Evolutionary conservation across 2,888 invertebrate genomes (phyloP), one percentile per base, ranked within the genome.

Genomic region (Cactoblastis cactorum): DNA sequence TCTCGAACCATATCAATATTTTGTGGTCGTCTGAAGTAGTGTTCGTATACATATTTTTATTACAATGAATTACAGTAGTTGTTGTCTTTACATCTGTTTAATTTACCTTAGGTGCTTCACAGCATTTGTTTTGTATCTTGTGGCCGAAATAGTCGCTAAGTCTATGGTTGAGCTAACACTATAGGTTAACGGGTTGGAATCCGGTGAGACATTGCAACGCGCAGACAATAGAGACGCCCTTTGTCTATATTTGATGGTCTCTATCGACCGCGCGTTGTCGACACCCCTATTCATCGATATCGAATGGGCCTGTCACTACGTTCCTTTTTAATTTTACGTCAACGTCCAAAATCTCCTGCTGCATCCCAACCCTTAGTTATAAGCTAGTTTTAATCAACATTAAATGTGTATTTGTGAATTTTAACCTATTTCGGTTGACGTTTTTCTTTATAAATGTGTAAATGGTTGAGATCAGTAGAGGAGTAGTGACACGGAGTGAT

Each of bases 381-480:
- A 85, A 87, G 83, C 67, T 87, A 86, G 84, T 53, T 69, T 74
- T 82, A 86, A 77, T 83, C 84, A 83, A 84, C 86, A 87, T 86
- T 82, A 84, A 87, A 87, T 85, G 87, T 89, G 89, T 89, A 89
- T 81, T 87, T 89, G 89, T 89, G 88, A 86, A 86, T 88, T 86
- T 76, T 77, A 81, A 82, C 80, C 76, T 75, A 81, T 82, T 87
- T 87, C 77, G 84, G 84, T 87, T 86, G 80, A 83, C 77, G 80
- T 86, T 88, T 86, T 88, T 83, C 80, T 85, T 86, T 87, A 68
- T 77, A 77, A 80, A 80, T 77, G 87, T 86, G 86, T 86, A 88
- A 83, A 89, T 88, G 88, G 80, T 74, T 77, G 83, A 85, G 79
- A 83, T 82, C 77, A 79, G 83, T 86, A 85, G 87, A 66, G 68